A percentile compares a stretch with the other conserved stretches of the same genome.
Evolutionary conservation across 2,113 vertebrate genomes (phyloP).

Genomic region (Mesembrinibis cayennensis): DNA sequence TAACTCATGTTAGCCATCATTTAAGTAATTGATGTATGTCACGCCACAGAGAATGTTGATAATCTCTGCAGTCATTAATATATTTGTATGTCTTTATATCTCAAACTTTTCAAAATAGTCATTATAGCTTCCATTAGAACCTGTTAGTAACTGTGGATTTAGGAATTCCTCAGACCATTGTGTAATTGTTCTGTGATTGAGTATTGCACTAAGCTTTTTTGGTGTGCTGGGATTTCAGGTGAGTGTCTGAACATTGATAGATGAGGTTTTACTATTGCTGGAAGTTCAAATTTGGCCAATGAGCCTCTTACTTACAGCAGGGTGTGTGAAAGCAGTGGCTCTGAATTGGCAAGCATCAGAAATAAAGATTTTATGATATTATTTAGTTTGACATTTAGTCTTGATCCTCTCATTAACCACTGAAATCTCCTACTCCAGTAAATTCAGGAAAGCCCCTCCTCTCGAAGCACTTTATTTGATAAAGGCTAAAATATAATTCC

Average conservation of each 20-base stretch:
- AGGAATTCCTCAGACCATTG: background rate
- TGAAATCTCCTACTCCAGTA: background rate
- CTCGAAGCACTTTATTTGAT: background rate
- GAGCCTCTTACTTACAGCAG: background rate
- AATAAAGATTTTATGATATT: background rate
- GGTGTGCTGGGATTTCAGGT: background rate
- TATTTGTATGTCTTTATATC: background rate
- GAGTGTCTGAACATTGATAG: background rate
- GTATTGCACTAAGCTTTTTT: background rate
- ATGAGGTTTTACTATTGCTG: background rate
- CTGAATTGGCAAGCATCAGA: background rate
- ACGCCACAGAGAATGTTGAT: background rate
- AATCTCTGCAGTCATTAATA: background rate
- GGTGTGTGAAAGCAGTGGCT: background rate
- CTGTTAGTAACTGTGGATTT: background rate
- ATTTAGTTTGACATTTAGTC: slow-evolving; percentile 25
- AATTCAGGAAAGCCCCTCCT: background rate
- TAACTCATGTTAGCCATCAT: background rate
- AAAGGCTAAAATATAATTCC: slow-evolving; percentile 31
- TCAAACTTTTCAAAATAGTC: background rate
- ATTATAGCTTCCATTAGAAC: background rate
- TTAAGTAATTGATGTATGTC: background rate
- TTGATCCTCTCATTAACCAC: slow-evolving; percentile 16
- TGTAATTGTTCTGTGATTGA: background rate
- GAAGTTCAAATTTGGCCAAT: background rate